phyloP scores from a whole-genome alignment of 2,888 invertebrate genomes.

The Punctoribates punctum region DNA sequence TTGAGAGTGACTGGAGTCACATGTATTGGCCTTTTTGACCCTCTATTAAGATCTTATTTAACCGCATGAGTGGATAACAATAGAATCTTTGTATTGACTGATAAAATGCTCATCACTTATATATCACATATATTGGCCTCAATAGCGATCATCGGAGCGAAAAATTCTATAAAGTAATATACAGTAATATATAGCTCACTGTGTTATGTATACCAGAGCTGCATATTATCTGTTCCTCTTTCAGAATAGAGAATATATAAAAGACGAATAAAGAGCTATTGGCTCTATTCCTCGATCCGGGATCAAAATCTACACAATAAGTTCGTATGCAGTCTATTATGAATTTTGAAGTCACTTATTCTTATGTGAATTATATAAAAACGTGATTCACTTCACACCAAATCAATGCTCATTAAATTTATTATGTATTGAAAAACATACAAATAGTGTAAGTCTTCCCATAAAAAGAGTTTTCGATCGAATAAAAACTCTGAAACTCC shows the following conservation, averaged over 20 bases:
- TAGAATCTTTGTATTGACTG: conserved; percentile 31
- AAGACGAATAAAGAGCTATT: conserved; percentile 13
- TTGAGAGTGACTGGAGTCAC: background rate
- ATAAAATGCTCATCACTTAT: conserved; percentile 28
- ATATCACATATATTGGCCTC: conserved; percentile 20
- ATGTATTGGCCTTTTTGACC: conserved; percentile 35
- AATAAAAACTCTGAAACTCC: background rate
- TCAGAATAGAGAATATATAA: conserved; percentile 12
- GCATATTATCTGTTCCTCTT: conserved; percentile 29
- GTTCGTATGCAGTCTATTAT: conserved; percentile 23
- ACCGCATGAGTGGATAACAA: conserved; percentile 33
- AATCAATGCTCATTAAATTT: conserved; percentile 30
- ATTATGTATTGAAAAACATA: conserved; percentile 27
- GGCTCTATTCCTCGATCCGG: background rate
- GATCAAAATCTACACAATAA: conserved; percentile 35
- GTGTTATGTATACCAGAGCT: conserved; percentile 11
- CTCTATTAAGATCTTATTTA: conserved; percentile 31
- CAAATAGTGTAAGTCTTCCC: background rate
- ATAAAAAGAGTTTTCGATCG: background rate
- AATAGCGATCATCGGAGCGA: conserved; percentile 18
- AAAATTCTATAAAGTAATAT: conserved; percentile 31
- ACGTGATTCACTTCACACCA: background rate
- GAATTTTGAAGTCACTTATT: conserved; percentile 30
- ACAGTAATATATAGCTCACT: conserved; percentile 10
- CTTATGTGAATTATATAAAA: conserved; percentile 18